These are phyloP conservation scores for Latrodectus hesperus DNA, from an alignment of 2,888 invertebrate species.

Conservation along the genomic window DNA sequence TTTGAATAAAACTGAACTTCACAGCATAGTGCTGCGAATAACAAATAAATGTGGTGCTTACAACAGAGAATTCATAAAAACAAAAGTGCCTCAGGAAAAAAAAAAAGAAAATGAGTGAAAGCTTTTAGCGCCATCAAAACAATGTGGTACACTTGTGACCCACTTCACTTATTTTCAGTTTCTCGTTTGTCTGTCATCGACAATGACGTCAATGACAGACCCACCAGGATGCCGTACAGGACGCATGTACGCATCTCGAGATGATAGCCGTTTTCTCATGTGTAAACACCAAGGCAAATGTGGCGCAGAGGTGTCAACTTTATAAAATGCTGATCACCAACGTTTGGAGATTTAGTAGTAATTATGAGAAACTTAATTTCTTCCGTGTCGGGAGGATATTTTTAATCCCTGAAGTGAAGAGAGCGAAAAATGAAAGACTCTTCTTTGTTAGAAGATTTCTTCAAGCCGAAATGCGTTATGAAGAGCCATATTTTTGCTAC, in stretches of 20 bases:
- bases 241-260: not conserved
- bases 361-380: not conserved
- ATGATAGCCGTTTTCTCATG: conserved; percentile 8
- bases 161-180: not conserved
- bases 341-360: conserved; percentile 9
- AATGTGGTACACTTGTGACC: not conserved
- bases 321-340: conserved; percentile 31
- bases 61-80: not conserved
- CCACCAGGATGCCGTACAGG: conserved; percentile 46
- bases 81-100: not conserved
- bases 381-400: not conserved
- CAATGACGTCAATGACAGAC: not conserved
- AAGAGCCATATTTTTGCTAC: too few species aligned
- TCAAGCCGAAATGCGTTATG: too few species aligned
- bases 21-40: not conserved
- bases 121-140: not conserved
- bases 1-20: too few species aligned
- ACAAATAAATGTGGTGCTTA: not conserved
- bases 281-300: conserved; percentile 35
- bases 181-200: not conserved
- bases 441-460: too few species aligned
- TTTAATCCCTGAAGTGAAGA: not conserved
- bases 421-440: too few species aligned
- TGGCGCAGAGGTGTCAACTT: conserved; percentile 12
- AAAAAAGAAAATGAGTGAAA: not conserved